These are phyloP conservation scores for Lochmaea crataegi DNA, from an alignment of 2,888 invertebrate species.

Conservation along the genomic window DNA sequence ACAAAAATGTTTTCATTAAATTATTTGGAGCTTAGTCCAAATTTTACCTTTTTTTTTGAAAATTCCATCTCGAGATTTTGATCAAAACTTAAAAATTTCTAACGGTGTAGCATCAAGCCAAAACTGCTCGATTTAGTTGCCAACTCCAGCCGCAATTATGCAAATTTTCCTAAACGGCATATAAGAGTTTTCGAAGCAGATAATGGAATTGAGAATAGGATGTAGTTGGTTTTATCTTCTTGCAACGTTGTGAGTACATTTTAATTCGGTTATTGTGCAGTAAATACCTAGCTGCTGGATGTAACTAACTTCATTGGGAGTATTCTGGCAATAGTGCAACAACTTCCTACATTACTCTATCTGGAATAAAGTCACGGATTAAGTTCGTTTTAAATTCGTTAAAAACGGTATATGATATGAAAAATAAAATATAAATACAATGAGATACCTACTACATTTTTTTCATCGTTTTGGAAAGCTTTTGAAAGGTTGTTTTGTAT, in stretches of 20 bases:
- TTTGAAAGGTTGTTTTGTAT: no score
- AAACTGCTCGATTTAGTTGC: conserved; percentile 34
- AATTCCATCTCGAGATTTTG: neutral
- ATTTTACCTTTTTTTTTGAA: neutral
- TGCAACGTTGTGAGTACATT: conserved; percentile 31
- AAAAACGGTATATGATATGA: neutral
- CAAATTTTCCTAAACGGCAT: conserved; percentile 42
- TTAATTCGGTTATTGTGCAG: conserved; percentile 29
- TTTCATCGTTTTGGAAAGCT: no score
- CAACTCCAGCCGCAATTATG: conserved; percentile 41
- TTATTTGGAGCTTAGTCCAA: no score
- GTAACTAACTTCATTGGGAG: conserved; percentile 9
- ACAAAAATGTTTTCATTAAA: no score
- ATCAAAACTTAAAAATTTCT: conserved; percentile 2
- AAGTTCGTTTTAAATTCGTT: neutral
- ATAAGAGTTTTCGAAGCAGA: conserved; percentile 39
- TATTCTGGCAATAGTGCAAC: conserved; percentile 7
- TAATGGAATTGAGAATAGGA: conserved; percentile 33
- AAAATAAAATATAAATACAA: no score
- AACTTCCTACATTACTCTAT: neutral
- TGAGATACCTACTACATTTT: no score
- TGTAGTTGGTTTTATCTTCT: conserved; percentile 33
- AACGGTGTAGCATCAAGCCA: conserved; percentile 4
- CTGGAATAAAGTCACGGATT: neutral
- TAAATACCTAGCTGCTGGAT: conserved; percentile 16